Percentiles rank a stretch among this genome's conserved stretches.
These are phyloP conservation scores for Drosophila gunungcola DNA, from an alignment of 1,140 invertebrate species.

Conservation along the genomic window DNA sequence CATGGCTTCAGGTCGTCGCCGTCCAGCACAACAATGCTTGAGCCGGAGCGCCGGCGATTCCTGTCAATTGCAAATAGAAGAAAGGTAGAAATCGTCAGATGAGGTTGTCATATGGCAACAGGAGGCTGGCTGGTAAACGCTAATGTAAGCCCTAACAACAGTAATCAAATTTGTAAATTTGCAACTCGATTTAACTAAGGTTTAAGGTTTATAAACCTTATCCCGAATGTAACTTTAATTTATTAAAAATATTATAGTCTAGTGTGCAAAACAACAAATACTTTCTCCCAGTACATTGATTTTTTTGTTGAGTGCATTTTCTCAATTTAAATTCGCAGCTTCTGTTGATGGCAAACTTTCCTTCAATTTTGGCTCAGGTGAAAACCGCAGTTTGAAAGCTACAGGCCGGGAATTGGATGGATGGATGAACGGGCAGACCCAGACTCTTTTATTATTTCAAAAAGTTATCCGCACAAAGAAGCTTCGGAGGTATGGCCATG, in stretches of 20 bases:
- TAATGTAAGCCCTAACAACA: too few relatives aligned
- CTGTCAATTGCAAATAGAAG: slow-evolving; percentile 77
- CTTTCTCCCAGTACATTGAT: not conserved
- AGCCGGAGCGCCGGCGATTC: slow-evolving; percentile 88
- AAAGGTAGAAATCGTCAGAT: not conserved
- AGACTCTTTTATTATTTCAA: slow-evolving; percentile 47
- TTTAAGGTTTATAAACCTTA: too few relatives aligned
- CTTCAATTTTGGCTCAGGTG: slow-evolving; percentile 7
- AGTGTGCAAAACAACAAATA: not conserved
- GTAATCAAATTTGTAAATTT: not conserved
- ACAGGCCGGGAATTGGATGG: not conserved
- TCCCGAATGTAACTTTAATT: too few relatives aligned
- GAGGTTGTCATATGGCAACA: not conserved
- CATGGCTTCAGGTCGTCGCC: slow-evolving; percentile 86
- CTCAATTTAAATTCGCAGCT: slow-evolving; percentile 57
- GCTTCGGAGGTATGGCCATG: not conserved
- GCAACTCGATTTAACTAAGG: too few relatives aligned
- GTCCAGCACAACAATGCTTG: slow-evolving; percentile 89
- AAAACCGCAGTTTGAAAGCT: not conserved
- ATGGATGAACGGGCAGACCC: slow-evolving; percentile 1
- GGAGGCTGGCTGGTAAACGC: not conserved
- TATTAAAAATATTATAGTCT: too few relatives aligned
- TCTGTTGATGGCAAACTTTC: slow-evolving; percentile 28
- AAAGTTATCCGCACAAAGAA: slow-evolving; percentile 30
- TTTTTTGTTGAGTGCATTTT: slow-evolving; percentile 16